Conservation (phyloP, 2,797 vertebrate genomes). For the Rhynchotus rufescens region DNA sequence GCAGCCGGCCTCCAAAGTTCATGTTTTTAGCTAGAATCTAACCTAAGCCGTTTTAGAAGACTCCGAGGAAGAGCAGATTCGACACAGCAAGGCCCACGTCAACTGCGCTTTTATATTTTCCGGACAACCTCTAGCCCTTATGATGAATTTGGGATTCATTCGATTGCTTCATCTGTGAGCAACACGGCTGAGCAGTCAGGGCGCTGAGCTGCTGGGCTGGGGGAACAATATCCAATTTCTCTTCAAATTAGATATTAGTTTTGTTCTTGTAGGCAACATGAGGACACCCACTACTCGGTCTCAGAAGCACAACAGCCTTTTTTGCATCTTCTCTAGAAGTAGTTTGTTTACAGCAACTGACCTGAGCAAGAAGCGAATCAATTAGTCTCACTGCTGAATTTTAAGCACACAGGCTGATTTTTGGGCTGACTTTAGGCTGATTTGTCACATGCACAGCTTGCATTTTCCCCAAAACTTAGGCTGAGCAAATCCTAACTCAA, state of each 20-base stretch:
- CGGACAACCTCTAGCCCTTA: neutral
- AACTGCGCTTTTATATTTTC: fast-evolving
- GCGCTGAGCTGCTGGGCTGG: slow-evolving; percentile 18
- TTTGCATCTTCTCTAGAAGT: neutral
- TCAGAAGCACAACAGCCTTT: neutral
- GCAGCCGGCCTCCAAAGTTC: neutral
- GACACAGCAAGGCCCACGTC: fast-evolving
- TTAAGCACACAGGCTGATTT: neutral
- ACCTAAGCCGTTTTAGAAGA: neutral
- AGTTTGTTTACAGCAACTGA: neutral
- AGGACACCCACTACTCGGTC: neutral
- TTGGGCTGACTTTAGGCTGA: no score
- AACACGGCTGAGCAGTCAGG: neutral
- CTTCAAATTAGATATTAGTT: neutral
- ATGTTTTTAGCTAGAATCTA: neutral
- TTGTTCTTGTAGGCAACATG: neutral
- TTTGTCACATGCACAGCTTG: neutral
- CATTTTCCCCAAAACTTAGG: neutral
- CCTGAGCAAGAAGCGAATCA: neutral
- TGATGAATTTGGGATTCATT: fast-evolving
- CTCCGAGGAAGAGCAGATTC: neutral
- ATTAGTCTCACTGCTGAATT: neutral
- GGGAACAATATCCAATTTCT: neutral
- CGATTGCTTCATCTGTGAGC: neutral
- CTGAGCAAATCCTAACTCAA: neutral